A percentile compares a stretch with the other conserved stretches of the same genome.
phyloP scores from a whole-genome alignment of 2,888 invertebrate species.

The Xestia c-nigrum region DNA sequence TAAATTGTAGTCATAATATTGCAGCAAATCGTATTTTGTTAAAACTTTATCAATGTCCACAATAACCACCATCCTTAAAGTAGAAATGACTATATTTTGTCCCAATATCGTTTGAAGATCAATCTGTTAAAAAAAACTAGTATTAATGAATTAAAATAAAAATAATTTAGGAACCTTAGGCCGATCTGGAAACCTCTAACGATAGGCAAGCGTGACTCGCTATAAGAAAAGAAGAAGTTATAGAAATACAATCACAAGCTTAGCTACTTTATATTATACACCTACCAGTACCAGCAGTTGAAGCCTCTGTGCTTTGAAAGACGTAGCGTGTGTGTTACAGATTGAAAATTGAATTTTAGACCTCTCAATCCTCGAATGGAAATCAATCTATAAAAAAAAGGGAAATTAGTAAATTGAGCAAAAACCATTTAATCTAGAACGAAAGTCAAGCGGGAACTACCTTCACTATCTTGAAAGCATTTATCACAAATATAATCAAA shows the following conservation, averaged over 20 bases:
- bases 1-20: slow-evolving; percentile 30
- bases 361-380: not conserved
- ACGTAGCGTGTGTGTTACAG: slow-evolving; percentile 7
- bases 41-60: slow-evolving; percentile 46
- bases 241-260: slow-evolving; percentile 7
- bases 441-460: slow-evolving; percentile 7
- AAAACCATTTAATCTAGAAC: not conserved
- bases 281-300: not conserved
- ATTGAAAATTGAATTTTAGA: slow-evolving; percentile 1
- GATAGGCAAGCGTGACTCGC: not conserved
- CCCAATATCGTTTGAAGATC: not conserved
- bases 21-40: slow-evolving; percentile 36
- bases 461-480: not conserved
- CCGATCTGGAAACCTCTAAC: too few species aligned
- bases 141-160: not conserved
- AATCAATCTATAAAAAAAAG: slow-evolving; percentile 11
- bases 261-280: not conserved
- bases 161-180: not conserved
- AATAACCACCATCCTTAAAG: slow-evolving; percentile 28
- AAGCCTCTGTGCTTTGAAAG: not conserved
- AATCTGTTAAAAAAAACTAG: not conserved
- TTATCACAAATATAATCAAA: slow-evolving; percentile 14
- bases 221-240: not conserved
- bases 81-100: not conserved
- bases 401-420: not conserved